A percentile compares a stretch with the other conserved stretches of the same genome.
Evolutionary conservation across 1,140 invertebrate genomes (phyloP).

Genomic region (Ooceraea biroi): DNA sequence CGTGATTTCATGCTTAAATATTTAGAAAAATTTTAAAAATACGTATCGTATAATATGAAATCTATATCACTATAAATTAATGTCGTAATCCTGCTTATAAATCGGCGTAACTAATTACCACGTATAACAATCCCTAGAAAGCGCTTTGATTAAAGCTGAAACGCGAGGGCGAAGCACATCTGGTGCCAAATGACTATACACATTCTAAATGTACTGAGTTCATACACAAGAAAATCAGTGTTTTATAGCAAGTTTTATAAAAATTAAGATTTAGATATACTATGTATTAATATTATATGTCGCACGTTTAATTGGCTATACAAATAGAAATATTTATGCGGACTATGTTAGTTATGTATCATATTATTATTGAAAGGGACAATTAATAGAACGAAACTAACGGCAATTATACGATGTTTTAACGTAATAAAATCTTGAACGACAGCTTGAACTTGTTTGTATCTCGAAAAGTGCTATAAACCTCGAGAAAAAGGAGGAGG

Average conservation of each 20-base stretch:
- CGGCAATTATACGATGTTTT: not conserved
- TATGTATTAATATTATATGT: not conserved
- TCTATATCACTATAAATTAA: slow-evolving; percentile 72
- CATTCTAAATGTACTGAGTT: not conserved
- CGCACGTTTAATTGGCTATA: not conserved
- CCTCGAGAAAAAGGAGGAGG: slow-evolving; percentile 59
- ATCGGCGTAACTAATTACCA: slow-evolving; percentile 75
- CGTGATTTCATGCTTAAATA: not conserved
- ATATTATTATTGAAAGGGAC: slow-evolving; percentile 35
- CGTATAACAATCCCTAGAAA: slow-evolving; percentile 70
- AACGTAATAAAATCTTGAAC: slow-evolving; percentile 37
- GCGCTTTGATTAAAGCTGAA: slow-evolving; percentile 77
- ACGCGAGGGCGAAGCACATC: slow-evolving; percentile 70
- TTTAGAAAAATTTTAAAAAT: not conserved
- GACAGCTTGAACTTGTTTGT: slow-evolving; percentile 32
- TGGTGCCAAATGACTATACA: slow-evolving; percentile 68
- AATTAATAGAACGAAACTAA: slow-evolving; percentile 24
- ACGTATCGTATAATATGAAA: not conserved
- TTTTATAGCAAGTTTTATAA: not conserved
- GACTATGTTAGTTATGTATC: not conserved
- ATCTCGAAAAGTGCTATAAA: slow-evolving; percentile 55
- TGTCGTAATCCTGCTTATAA: slow-evolving; percentile 76
- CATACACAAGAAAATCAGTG: not conserved
- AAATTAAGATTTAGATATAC: not conserved
- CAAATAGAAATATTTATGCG: not conserved